Evolutionary conservation across 2,113 vertebrate species (phyloP).

Genomic region (Peromyscus californicus): DNA sequence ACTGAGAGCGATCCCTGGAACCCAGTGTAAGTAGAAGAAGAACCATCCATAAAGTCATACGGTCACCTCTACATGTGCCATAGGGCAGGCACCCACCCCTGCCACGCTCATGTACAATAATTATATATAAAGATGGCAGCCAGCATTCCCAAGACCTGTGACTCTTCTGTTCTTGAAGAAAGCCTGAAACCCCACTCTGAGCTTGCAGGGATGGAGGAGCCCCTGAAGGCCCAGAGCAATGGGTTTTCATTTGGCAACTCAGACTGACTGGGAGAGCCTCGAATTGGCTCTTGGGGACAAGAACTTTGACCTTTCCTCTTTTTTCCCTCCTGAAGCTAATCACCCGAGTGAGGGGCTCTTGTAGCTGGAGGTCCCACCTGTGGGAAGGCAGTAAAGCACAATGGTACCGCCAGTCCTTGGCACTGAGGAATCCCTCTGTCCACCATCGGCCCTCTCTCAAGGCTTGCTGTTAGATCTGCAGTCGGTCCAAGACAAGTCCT

Average conservation of each 20-base stretch:
- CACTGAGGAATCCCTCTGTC: neutral
- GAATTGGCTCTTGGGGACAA: neutral
- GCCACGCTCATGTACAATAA: neutral
- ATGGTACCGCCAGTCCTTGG: neutral
- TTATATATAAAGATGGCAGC: neutral
- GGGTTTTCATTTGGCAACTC: neutral
- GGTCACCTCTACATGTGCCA: neutral
- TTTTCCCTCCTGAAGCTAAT: neutral
- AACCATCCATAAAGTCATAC: neutral
- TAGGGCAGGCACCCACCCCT: no score
- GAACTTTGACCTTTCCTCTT: neutral
- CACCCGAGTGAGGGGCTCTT: neutral
- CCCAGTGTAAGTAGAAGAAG: neutral
- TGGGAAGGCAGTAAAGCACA: neutral
- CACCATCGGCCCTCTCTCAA: neutral
- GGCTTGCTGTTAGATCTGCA: conserved; percentile 31
- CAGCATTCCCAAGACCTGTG: neutral
- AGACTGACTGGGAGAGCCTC: neutral
- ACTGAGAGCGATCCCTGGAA: neutral
- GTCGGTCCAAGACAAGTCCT: conserved; percentile 69
- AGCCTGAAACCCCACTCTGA: neutral
- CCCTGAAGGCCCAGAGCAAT: neutral
- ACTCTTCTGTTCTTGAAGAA: neutral
- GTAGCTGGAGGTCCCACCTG: neutral
- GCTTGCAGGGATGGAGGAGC: neutral